Evolutionary conservation across 1,140 invertebrate genomes (phyloP), one percentile per base, ranked within the genome.

Genomic region (Pogonognathellus flavescens): DNA sequence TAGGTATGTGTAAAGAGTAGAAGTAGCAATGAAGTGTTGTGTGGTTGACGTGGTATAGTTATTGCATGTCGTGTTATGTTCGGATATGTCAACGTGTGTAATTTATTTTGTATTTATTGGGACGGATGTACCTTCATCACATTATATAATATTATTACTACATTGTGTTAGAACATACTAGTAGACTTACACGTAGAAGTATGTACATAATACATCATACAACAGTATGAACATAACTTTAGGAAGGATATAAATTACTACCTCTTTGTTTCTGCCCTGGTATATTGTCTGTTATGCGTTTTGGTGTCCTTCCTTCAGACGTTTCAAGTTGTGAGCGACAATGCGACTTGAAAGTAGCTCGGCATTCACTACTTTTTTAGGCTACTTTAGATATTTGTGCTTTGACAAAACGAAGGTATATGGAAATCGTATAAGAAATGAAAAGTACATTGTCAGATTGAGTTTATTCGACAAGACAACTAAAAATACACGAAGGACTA

Each of bases 71-170:
- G 80, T 18, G 70, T 86, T 49, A 22, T 83, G 82, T 86, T 53
- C 59, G 59, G 76, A 86, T 83, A 62, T 86, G 85, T 86, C 85
- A 86, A 86, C 85, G 49, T 72, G 60, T 84, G 85, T 86, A 86
- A 86, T 86, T 86, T 86, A 86, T 86, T 86, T 86, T 86, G 85
- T 86, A 86, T 60, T 83, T 85, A 85, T 85, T 85, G 25, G 52
- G 53, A 57, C 50, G 84, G 70, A 85, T 80, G 84, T 59, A 84
- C 83, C 62, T 53, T 57, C 55, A 53, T 53, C 49, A 84, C 62
- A 62, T 55, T 49, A 72, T 50, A 52, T 31, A n/a, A n/a, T 18
- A 20, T 14, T 55, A 22, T 13, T 31, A 41, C n/a, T 50, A 76
- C 16, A 41, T 0, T 70, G 22, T 72, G 25, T 70, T 22, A 8